A percentile compares a stretch with the other conserved stretches of the same genome.
Conservation (phyloP, 2,888 invertebrate species). For the Teinopalpus imperialis region DNA sequence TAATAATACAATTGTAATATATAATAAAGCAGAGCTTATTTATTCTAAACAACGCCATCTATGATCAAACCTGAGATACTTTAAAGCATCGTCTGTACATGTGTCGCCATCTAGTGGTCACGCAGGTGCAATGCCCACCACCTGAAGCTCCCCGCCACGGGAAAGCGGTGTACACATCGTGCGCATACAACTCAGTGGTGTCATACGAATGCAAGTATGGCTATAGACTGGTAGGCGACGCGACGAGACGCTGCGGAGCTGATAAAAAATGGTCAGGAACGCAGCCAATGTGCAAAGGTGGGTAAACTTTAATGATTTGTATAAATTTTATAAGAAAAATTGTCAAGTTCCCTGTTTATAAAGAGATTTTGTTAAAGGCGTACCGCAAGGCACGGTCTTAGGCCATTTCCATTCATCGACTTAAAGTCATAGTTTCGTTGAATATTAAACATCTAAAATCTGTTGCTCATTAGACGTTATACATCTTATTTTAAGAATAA, state of each 20-base stretch:
- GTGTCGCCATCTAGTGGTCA: conserved; percentile 86
- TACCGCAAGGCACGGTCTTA: too few relatives aligned
- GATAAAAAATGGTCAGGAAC: conserved; percentile 97
- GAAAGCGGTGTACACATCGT: conserved; percentile 94
- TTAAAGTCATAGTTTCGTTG: too few relatives aligned
- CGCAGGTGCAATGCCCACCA: conserved; percentile 96
- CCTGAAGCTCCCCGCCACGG: conserved; percentile 97
- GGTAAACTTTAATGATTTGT: conserved; percentile 30
- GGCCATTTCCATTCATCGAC: too few relatives aligned
- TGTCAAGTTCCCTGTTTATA: too few relatives aligned
- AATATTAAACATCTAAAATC: too few relatives aligned
- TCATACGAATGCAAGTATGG: conserved; percentile 98
- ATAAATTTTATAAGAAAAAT: too few relatives aligned
- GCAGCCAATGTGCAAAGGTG: conserved; percentile 96
- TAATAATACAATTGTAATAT: background rate
- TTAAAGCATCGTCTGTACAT: conserved; percentile 71
- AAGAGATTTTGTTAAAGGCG: too few relatives aligned
- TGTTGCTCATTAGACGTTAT: too few relatives aligned
- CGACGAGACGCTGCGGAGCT: conserved; percentile 95
- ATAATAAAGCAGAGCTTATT: conserved; percentile 4
- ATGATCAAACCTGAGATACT: conserved; percentile 42
- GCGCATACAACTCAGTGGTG: conserved; percentile 97
- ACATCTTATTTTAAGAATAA: too few relatives aligned
- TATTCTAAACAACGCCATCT: conserved; percentile 48
- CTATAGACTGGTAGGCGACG: conserved; percentile 94